Evolutionary conservation across 2,113 vertebrate species (phyloP).

Genomic region (Rhodinocichla rosea): DNA sequence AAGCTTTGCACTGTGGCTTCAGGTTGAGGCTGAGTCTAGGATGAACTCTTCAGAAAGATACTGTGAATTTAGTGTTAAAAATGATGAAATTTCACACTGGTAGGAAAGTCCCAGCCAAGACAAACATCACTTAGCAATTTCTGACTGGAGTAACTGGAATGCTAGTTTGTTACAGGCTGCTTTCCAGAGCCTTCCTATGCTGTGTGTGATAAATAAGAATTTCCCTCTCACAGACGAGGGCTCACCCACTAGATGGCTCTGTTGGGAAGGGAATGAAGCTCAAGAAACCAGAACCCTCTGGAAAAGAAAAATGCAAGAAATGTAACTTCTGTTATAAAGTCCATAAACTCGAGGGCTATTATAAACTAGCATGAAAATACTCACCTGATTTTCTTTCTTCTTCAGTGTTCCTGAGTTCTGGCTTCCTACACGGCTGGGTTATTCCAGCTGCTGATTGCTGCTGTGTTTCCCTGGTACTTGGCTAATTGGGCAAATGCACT

Average conservation of each 20-base stretch:
- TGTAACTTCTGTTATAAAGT: neutral
- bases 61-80: neutral
- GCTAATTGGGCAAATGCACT: neutral
- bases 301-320: neutral
- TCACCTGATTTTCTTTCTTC: neutral
- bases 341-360: neutral
- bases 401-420: neutral
- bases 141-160: neutral
- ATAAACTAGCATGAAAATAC: neutral
- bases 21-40: neutral
- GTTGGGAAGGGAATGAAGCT: neutral
- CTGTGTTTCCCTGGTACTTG: neutral
- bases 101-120: neutral
- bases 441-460: neutral
- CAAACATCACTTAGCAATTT: neutral
- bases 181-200: rapidly evolving
- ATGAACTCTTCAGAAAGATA: neutral
- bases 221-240: neutral
- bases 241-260: slow-evolving; percentile 37
- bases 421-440: neutral
- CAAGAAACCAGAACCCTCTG: neutral
- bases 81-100: neutral
- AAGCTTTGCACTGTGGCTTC: neutral
- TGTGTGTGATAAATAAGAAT: neutral
- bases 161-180: neutral